phyloP scores from a whole-genome alignment of 2,797 vertebrate genomes.

The Myiotriccus ornatus region DNA sequence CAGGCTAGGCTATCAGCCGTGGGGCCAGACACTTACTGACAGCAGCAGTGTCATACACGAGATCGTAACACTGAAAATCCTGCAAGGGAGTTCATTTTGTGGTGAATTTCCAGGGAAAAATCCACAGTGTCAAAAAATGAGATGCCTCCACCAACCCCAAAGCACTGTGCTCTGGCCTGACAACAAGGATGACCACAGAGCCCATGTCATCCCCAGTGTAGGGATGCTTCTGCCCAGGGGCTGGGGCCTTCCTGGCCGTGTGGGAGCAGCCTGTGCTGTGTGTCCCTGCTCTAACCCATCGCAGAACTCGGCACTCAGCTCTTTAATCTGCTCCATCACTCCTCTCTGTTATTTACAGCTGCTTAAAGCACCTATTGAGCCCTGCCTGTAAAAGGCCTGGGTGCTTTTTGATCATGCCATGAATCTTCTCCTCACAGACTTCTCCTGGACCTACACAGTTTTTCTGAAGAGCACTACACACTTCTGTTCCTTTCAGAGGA shows the following conservation, averaged over 20 bases:
- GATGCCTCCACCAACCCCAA: not conserved
- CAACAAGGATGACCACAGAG: rapidly evolving
- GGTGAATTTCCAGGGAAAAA: not conserved
- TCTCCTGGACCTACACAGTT: not conserved
- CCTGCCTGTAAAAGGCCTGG: conserved; percentile 55
- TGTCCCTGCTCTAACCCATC: not conserved
- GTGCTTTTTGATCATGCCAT: conserved; percentile 57
- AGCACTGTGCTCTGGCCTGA: not conserved
- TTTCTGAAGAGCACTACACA: not conserved
- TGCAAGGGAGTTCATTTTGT: not conserved
- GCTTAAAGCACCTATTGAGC: conserved; percentile 2
- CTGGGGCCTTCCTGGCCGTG: rapidly evolving
- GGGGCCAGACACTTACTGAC: not conserved
- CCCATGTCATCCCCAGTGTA: rapidly evolving
- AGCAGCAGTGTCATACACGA: not conserved
- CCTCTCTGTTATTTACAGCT: conserved; percentile 40
- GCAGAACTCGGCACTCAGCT: not conserved
- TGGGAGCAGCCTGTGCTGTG: not conserved
- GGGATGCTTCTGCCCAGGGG: rapidly evolving
- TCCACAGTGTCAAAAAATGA: rapidly evolving
- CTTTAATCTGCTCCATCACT: conserved; percentile 42
- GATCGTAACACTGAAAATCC: not conserved
- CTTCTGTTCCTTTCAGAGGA: conserved; percentile 11
- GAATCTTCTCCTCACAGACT: conserved; percentile 58
- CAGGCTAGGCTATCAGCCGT: not conserved